Base-by-base conservation (phyloP, 2,888 invertebrate genomes). In the Stomorhina lunata region DNA sequence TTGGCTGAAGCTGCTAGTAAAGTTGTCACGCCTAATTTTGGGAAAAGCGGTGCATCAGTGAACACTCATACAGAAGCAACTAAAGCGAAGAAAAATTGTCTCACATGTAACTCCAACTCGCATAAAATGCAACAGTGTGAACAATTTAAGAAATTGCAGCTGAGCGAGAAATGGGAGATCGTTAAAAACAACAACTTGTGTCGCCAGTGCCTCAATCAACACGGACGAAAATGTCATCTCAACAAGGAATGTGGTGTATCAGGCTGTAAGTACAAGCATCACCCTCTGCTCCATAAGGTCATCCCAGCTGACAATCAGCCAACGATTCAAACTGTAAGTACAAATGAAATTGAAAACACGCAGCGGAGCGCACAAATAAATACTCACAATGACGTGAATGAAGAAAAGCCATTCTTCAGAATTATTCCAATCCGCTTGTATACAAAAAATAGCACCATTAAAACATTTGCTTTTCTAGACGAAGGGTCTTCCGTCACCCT, bases 401-500 rank as follows among this genome's bases (percentile, higher is more conserved):
- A 43, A 43, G 15, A 15, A 10, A 10, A n/a, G n/a, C n/a, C n/a
- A n/a, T n/a, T n/a, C n/a, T n/a, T n/a, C n/a, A n/a, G n/a, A n/a
- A n/a, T n/a, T n/a, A n/a, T n/a, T n/a, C n/a, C n/a, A n/a, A n/a
- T n/a, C n/a, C n/a, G n/a, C n/a, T n/a, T n/a, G n/a, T n/a, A n/a
- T n/a, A n/a, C n/a, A n/a, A n/a, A n/a, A n/a, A n/a, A n/a, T n/a
- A n/a, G n/a, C n/a, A n/a, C n/a, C n/a, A n/a, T n/a, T n/a, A n/a
- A n/a, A n/a, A n/a, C n/a, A n/a, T n/a, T n/a, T n/a, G n/a, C n/a
- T n/a, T n/a, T n/a, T n/a, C n/a, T n/a, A n/a, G n/a, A n/a, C n/a
- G n/a, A n/a, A n/a, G n/a, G n/a, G n/a, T 79, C 78, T 12, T 63
- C 72, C 10, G 71, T 79, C 17, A 80, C 68, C 2, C 29, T 79